These are phyloP conservation scores for Myioborus melanocephalus DNA, from an alignment of 2,797 vertebrate species.

Conservation along the genomic window DNA sequence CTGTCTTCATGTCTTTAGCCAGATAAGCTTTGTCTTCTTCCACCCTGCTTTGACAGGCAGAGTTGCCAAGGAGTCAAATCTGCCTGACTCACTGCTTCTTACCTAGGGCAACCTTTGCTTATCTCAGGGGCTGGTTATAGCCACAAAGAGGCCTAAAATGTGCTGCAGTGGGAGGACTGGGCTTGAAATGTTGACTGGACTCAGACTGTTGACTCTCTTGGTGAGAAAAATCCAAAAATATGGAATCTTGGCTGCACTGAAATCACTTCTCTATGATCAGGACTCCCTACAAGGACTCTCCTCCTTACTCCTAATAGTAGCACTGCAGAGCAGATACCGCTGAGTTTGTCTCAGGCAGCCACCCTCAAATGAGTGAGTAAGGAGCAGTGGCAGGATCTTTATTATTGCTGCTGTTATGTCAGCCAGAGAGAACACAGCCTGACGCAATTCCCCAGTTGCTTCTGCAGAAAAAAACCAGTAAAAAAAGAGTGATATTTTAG, in stretches of 20 bases:
- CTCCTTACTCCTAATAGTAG: neutral
- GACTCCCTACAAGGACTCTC: neutral
- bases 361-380: neutral
- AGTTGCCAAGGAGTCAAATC: neutral
- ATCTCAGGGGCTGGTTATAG: neutral
- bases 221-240: neutral
- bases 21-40: neutral
- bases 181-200: neutral
- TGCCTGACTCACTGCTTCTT: neutral
- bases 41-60: neutral
- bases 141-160: neutral
- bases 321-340: neutral
- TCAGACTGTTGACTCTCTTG: neutral
- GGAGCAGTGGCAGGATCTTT: neutral
- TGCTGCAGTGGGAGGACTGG: neutral
- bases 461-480: neutral
- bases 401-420: neutral
- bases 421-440: conserved; percentile 12
- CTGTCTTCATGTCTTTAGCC: neutral
- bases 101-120: neutral
- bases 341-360: neutral
- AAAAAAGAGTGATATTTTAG: neutral
- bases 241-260: neutral
- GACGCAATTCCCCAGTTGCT: neutral
- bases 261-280: neutral